Evolutionary conservation across 2,797 vertebrate genomes (phyloP), one percentile per base, ranked within the genome.

Genomic region (Pseudochirops corinnae): DNA sequence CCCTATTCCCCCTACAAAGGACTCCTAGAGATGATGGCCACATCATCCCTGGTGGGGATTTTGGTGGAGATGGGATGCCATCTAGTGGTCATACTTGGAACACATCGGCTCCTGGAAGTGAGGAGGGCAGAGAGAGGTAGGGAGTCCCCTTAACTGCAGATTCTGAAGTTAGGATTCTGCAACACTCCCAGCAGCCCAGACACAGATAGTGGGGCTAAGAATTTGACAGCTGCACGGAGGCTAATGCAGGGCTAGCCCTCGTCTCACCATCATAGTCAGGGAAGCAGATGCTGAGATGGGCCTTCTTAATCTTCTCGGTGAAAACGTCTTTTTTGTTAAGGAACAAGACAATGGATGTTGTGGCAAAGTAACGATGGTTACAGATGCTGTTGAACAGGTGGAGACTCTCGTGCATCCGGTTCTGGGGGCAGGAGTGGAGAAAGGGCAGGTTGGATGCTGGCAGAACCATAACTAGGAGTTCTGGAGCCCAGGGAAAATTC

Each of bases 341-440:
- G 98, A 99, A 99, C 96, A 99, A 99, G 94, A 99, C 99, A 0
- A 99, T 99, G 97, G 99, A 99, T 94, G 99, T 99, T 96, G 99
- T 95, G 96, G 99, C 99, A 0, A 99, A 99, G 98, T 99, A 99
- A 93, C 99, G 99, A 96, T 99, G 99, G 98, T 99, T 99, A 98
- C 99, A 99, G 98, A 99, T 99, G 96, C 99, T 99, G 98, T 99
- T 99, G 99, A 99, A 99, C 98, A 99, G 99, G 98, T 99, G 99
- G 98, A 99, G 99, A 98, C 99, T 99, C 98, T 99, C 99, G 0
- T 99, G 99, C 99, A 99, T 99, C 97, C 99, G 99, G 96, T 99
- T 99, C 99, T 99, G 97, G 96, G 97, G 96, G 94, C 90, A 94
- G 90, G 90, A 96, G 95, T 1, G 13, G 0, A 0, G 52, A 87